Percentiles rank a stretch among this genome's conserved stretches.
phyloP scores from a whole-genome alignment of 2,113 vertebrate genomes.

The Pseudopodoces humilis region DNA sequence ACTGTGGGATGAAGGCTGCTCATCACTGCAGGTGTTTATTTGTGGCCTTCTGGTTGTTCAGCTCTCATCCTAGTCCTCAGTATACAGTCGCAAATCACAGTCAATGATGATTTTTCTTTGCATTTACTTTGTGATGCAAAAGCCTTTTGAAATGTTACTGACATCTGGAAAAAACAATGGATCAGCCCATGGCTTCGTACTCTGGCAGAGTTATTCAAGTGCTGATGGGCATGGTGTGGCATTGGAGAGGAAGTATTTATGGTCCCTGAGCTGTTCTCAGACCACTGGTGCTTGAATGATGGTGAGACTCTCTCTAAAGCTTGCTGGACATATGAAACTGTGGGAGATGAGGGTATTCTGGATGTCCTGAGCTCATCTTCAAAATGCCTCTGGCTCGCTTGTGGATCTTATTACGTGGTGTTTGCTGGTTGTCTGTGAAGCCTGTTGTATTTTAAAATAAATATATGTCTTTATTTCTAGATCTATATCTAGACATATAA shows the following conservation, averaged over 20 bases:
- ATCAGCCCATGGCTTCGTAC: background rate
- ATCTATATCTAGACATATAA: background rate
- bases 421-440: background rate
- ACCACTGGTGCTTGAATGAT: background rate
- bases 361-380: background rate
- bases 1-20: background rate
- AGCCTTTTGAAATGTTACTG: background rate
- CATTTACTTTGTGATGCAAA: background rate
- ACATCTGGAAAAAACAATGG: background rate
- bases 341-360: background rate
- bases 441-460: background rate
- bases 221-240: background rate
- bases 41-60: background rate
- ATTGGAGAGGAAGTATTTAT: background rate
- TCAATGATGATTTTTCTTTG: background rate
- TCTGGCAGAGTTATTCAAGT: background rate
- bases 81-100: background rate
- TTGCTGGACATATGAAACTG: background rate
- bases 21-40: background rate
- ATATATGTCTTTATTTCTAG: background rate
- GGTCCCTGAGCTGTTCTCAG: background rate
- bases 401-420: rapidly evolving
- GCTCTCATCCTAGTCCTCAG: background rate
- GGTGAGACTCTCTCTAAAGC: background rate
- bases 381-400: rapidly evolving